Conservation (phyloP, 1,140 invertebrate species). For the Linepithema humile region DNA sequence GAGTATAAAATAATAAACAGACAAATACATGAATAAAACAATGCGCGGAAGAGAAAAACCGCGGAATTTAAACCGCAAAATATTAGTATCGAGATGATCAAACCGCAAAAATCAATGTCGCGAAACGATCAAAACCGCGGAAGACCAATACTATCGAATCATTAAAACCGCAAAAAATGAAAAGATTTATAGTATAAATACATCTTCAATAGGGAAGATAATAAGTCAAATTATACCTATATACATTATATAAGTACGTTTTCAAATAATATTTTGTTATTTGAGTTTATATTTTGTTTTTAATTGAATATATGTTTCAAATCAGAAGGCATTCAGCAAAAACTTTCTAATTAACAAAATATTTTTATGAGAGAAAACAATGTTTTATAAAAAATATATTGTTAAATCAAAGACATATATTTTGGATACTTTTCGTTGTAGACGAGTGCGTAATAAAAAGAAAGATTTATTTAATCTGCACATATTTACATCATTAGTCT, state of each 20-base stretch:
- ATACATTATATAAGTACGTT: neutral
- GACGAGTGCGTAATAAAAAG: neutral
- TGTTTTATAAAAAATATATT: neutral
- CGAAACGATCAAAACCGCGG: neutral
- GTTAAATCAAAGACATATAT: neutral
- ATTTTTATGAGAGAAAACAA: neutral
- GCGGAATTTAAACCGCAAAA: neutral
- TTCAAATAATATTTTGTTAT: neutral
- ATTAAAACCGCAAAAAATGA: neutral
- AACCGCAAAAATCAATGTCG: neutral
- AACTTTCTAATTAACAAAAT: neutral
- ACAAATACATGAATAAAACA: neutral
- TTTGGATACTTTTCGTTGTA: neutral
- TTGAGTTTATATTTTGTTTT: no score
- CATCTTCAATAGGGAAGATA: neutral
- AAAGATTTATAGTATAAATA: neutral
- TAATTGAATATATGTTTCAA: no score
- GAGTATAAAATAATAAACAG: neutral
- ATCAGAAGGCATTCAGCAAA: neutral
- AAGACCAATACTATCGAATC: neutral
- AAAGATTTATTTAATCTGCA: neutral
- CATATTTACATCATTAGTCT: neutral
- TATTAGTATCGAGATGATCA: neutral
- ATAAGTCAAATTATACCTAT: neutral
- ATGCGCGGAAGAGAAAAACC: neutral